Percentiles rank a stretch among this genome's conserved stretches.
Conservation (phyloP, 2,113 vertebrate species). For the Talpa occidentalis region DNA sequence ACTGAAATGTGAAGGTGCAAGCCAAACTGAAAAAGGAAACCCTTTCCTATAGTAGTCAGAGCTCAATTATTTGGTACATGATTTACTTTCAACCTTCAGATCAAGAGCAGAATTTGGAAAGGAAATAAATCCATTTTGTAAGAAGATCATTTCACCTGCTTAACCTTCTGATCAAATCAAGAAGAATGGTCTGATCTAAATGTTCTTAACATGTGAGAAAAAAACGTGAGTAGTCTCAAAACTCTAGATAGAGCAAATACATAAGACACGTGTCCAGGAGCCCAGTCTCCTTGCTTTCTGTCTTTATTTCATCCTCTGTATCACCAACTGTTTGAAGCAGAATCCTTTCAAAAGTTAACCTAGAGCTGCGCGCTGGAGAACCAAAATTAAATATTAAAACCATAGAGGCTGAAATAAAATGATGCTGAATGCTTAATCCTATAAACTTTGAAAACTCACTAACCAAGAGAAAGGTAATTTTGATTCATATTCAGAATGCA, state of each 20-base stretch:
- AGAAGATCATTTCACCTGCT: slow-evolving; percentile 9
- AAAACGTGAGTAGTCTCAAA: not conserved
- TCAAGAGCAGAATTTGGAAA: slow-evolving; percentile 35
- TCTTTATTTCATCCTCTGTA: not conserved
- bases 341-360: slow-evolving; percentile 2
- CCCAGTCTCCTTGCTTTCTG: not conserved
- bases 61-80: not conserved
- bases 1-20: not conserved
- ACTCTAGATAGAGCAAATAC: not conserved
- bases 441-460: not conserved
- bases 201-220: not conserved
- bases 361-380: not conserved
- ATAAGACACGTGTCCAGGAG: not conserved
- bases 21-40: not conserved
- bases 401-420: not conserved
- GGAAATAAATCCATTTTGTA: slow-evolving; percentile 22
- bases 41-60: not conserved
- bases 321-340: not conserved
- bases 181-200: not conserved
- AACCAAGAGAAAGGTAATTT: not conserved
- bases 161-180: slow-evolving; percentile 8
- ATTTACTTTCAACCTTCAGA: slow-evolving; percentile 35
- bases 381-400: not conserved
- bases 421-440: not conserved
- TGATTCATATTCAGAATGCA: not conserved